These are phyloP conservation scores for Stictonetta naevosa DNA, from an alignment of 2,113 vertebrate genomes.

Conservation along the genomic window DNA sequence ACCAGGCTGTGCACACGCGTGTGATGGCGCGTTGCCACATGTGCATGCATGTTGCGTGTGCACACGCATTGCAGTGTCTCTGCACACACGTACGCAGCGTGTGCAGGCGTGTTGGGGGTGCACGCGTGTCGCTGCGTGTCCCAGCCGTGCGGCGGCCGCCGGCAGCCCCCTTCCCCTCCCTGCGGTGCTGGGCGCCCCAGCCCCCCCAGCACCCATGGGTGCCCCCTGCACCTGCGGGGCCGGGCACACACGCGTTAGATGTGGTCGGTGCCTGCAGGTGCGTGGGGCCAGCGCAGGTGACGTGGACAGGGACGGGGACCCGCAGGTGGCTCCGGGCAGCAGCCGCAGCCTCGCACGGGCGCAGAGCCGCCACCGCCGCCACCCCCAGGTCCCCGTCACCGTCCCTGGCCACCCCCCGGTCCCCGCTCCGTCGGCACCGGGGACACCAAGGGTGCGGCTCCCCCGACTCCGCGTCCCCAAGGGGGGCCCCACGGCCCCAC, in stretches of 20 bases:
- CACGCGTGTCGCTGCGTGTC: background rate
- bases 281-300: background rate
- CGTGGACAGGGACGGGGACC: background rate
- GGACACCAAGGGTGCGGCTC: too few relatives aligned
- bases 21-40: rapidly evolving
- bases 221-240: background rate
- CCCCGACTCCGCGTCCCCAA: too few relatives aligned
- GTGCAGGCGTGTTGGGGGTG: rapidly evolving
- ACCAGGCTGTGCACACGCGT: rapidly evolving
- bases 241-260: background rate
- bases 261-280: background rate
- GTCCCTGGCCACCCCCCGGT: background rate
- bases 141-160: too few relatives aligned
- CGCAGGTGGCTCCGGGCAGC: background rate
- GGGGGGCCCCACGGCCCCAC: too few relatives aligned
- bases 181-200: too few relatives aligned
- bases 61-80: rapidly evolving
- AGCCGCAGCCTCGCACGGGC: too few relatives aligned
- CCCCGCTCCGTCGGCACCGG: background rate
- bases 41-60: rapidly evolving
- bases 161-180: too few relatives aligned
- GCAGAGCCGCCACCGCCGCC: too few relatives aligned
- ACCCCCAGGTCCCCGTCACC: background rate
- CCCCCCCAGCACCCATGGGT: background rate
- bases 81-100: rapidly evolving